A percentile compares a stretch with the other conserved stretches of the same genome.
Conservation (phyloP, 37 sponge, comb jelly and placozoan species). For the Cliona cf. orientalis region DNA sequence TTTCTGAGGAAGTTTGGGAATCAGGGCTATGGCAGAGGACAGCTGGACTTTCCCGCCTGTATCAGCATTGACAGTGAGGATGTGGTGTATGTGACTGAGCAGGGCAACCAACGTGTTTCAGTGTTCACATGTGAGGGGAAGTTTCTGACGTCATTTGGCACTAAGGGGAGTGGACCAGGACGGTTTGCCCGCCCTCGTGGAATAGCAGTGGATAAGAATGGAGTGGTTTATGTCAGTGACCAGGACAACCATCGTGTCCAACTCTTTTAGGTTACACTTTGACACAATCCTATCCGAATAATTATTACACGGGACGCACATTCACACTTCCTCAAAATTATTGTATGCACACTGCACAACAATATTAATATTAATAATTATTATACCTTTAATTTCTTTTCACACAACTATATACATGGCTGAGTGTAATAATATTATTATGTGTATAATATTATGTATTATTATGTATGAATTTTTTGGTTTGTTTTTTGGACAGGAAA, state of each 20-base stretch:
- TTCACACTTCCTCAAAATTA: too few species aligned
- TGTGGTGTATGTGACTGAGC: slow-evolving; percentile 30
- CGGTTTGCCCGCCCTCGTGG: slow-evolving; percentile 27
- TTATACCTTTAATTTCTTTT: too few species aligned
- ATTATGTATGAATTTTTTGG: too few species aligned
- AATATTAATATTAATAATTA: too few species aligned
- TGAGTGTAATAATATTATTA: too few species aligned
- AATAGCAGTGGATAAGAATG: slow-evolving; percentile 44
- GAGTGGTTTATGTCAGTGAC: slow-evolving; percentile 40
- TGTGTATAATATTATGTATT: too few species aligned
- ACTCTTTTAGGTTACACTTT: too few species aligned
- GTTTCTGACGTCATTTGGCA: slow-evolving; percentile 51
- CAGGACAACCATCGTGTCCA: slow-evolving; percentile 16
- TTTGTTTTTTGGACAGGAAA: too few species aligned
- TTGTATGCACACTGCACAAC: too few species aligned
- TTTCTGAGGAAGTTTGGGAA: slow-evolving; percentile 2
- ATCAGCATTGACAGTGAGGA: slow-evolving; percentile 4
- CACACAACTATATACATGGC: too few species aligned
- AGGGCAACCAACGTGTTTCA: slow-evolving; percentile 18
- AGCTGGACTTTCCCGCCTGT: slow-evolving; percentile 6
- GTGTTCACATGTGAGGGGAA: slow-evolving; percentile 38
- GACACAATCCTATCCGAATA: too few species aligned
- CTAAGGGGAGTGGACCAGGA: slow-evolving; percentile 12
- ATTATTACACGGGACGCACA: too few species aligned
- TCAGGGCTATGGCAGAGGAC: background rate